Base-by-base conservation (phyloP, 2,797 vertebrate species). In the Ispidina lecontei region DNA sequence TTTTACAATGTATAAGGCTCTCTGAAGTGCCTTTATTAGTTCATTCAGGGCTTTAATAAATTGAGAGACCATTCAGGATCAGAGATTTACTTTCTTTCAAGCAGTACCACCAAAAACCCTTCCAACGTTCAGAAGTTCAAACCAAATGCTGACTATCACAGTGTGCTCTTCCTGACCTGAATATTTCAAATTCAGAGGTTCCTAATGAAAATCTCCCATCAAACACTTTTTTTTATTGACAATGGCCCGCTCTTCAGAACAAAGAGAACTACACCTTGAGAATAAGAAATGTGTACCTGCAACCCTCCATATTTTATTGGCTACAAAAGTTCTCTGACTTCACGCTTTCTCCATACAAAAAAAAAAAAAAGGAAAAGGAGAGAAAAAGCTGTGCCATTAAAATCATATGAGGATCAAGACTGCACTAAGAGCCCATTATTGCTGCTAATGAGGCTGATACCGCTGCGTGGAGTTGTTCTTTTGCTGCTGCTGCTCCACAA, bases 361-460 rank as follows among this genome's bases (percentile, higher is more conserved):
- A 15, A 69, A 62, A 35, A 2, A 90, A 85, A 2, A 89, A 84
- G 86, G 87, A 16, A 80, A 62, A n/a, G 1, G 22, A 65, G 16
- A 18, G 65, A 56, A 67, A 83, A 88, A 84, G 91, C 81, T 80
- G 91, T 87, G 44, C 82, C 85, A 96, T 95, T 95, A 95, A 93
- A 91, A 88, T 95, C 84, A 85, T 49, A 44, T 5, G 20, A 85
- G 93, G 93, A 94, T 93, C 90, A 95, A 84, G 70, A 76, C 43
- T 85, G 86, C 78, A 70, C 54, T 87, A 93, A 97, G 83, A 52
- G n/a, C 74, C 71, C 67, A 55, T 96, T 94, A 94, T 44, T 78
- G 84, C 90, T 94, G 76, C 56, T 96, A 96, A 95, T 93, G 81
- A 96, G 83, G 90, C 82, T 95, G 77, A 68, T 91, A 84, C 93